Evolutionary conservation across 2,797 vertebrate species (phyloP), one percentile per base, ranked within the genome.

Genomic region (Delichon dasypus): DNA sequence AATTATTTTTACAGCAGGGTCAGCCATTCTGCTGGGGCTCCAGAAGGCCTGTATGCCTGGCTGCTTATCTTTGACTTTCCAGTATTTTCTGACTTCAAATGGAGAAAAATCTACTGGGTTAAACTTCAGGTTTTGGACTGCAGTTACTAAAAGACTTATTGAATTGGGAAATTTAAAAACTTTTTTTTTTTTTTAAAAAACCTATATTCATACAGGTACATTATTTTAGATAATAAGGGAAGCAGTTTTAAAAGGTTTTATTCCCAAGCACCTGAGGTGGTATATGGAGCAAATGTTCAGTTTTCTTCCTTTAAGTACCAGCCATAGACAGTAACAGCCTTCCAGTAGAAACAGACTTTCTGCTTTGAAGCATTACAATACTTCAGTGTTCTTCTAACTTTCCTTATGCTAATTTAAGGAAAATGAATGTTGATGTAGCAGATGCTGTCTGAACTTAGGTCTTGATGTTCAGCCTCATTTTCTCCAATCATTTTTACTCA

Each of bases 131-230:
- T 40, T 76, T 50, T 65, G 34, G 15, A 38, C 53, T 85, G 38
- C 29, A 57, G 5, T 67, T 81, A 18, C 20, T 65, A 42, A 60
- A 73, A 47, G 57, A 42, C 30, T n/a, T 38, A 17, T 5, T 77
- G 50, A 85, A 60, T 40, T 58, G 61, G 8, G 42, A 68, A 38
- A 71, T 77, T 26, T 48, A 27, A 80, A 68, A 78, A 11, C 22
- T 36, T 5, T 0, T 2, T 64, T 60, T 47, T 70, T 60, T 47
- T 76, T 80, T 29, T 3, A 16, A 27, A 81, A 78, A 87, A 9
- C 29, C 16, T 38, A 0, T 8, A 4, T 47, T 68, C 19, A 16
- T 71, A 19, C 5, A 12, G 65, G 17, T 42, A 11, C 2, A 0
- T 66, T 64, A 7, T 32, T 87, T 40, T 13, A 78, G 42, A 26